Percentiles rank a stretch among this genome's conserved stretches.
These are phyloP conservation scores for Champsocephalus esox DNA, from an alignment of 2,797 vertebrate genomes.

Conservation along the genomic window DNA sequence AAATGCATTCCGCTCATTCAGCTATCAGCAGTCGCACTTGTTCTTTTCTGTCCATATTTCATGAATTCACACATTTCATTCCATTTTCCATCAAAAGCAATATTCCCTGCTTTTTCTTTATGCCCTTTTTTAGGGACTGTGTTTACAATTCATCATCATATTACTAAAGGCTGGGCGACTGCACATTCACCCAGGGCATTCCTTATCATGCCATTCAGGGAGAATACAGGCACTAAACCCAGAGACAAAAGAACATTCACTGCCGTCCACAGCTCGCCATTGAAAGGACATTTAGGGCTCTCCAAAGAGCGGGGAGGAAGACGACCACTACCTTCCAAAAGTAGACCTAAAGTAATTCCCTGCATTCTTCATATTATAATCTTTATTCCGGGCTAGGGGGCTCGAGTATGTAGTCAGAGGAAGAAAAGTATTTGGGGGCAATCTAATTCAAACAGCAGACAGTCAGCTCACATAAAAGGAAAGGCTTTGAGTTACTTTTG, in stretches of 20 bases:
- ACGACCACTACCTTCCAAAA: conserved; percentile 19
- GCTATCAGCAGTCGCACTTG: conserved; percentile 6
- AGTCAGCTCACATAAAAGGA: conserved; percentile 11
- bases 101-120: conserved; percentile 17
- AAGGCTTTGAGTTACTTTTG: conserved; percentile 3
- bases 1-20: conserved; percentile 1
- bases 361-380: conserved; percentile 16
- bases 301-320: conserved; percentile 32
- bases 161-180: conserved; percentile 23
- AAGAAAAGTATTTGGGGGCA: conserved; percentile 24
- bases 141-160: conserved; percentile 43
- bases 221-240: conserved; percentile 39
- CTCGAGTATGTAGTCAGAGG: conserved; percentile 22
- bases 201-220: conserved; percentile 32
- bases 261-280: conserved; percentile 34
- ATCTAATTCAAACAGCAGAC: conserved; percentile 34
- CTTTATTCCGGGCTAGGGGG: conserved; percentile 17
- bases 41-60: conserved; percentile 16
- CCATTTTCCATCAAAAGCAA: conserved; percentile 36
- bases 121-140: conserved; percentile 11
- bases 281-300: conserved; percentile 45
- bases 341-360: conserved; percentile 36
- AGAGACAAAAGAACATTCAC: conserved; percentile 49
- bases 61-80: conserved; percentile 33
- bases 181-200: conserved; percentile 35